These are phyloP conservation scores for Cryptops parisi DNA, from an alignment of 2,888 invertebrate genomes.

Conservation along the genomic window DNA sequence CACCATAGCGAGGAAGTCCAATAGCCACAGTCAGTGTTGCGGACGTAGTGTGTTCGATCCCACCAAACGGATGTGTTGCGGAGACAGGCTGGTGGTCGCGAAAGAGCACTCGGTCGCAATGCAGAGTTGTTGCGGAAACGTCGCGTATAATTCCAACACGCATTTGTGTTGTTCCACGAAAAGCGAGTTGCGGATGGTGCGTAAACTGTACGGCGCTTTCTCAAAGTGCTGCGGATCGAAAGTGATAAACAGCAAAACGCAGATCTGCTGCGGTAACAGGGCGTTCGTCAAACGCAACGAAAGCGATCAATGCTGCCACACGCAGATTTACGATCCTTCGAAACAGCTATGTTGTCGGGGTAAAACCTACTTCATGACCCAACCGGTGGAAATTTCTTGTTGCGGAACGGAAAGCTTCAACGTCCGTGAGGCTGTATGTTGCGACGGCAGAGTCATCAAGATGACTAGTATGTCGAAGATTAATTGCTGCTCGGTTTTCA, in stretches of 20 bases:
- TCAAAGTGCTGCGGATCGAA: not conserved
- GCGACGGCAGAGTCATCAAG: constrained; percentile 4
- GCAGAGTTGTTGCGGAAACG: not conserved
- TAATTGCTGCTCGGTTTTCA: constrained; percentile 5
- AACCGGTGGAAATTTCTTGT: not conserved
- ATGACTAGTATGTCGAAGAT: not conserved
- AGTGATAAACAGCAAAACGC: not conserved
- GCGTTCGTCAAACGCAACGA: not conserved
- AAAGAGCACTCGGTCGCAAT: too few relatives aligned
- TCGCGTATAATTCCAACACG: not conserved
- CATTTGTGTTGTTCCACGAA: constrained; percentile 9
- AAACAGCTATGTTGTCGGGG: constrained; percentile 3
- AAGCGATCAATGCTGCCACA: not conserved
- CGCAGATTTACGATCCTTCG: not conserved
- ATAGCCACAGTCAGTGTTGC: not conserved
- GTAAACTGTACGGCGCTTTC: not conserved
- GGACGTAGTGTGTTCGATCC: not conserved
- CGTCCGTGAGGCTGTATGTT: constrained; percentile 1
- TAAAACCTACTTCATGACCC: not conserved
- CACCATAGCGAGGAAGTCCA: not conserved
- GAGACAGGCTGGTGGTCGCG: not conserved
- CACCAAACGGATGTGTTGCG: constrained; percentile 4
- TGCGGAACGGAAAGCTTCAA: constrained; percentile 6
- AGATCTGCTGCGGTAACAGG: constrained; percentile 1
- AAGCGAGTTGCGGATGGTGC: not conserved